These are phyloP conservation scores for Rhopalosiphum padi DNA, from an alignment of 1,140 invertebrate species.

Conservation along the genomic window DNA sequence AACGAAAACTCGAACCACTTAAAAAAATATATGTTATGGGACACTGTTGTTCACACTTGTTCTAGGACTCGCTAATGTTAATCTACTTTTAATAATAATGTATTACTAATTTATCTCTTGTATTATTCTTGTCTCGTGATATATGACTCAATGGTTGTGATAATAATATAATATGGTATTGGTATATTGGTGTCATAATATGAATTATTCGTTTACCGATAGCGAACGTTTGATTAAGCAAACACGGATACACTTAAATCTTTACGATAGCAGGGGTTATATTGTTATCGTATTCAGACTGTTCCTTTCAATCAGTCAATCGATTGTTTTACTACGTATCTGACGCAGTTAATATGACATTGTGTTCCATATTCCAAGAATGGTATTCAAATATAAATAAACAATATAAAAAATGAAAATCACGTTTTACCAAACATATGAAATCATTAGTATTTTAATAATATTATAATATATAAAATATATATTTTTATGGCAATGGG, in stretches of 20 bases:
- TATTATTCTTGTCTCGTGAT: not conserved
- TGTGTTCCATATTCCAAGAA: not conserved
- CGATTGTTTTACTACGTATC: not conserved
- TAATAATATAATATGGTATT: not conserved
- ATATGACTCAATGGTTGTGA: not conserved
- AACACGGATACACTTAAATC: not conserved
- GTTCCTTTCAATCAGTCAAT: not conserved
- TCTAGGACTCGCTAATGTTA: not conserved
- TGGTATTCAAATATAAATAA: too few species aligned
- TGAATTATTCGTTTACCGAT: not conserved
- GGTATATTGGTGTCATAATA: not conserved
- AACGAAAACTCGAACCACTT: not conserved
- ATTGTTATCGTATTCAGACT: not conserved
- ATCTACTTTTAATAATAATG: conserved; percentile 14
- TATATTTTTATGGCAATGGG: not conserved
- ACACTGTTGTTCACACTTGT: not conserved
- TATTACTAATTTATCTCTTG: not conserved
- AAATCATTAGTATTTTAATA: not conserved
- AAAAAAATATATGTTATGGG: not conserved
- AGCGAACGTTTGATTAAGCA: not conserved
- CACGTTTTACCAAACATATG: not conserved
- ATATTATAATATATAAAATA: not conserved
- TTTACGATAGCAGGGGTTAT: not conserved
- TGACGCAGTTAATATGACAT: not conserved
- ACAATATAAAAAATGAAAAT: not conserved